Conservation (phyloP, 2,797 vertebrate species). For the Chrosomus eos region DNA sequence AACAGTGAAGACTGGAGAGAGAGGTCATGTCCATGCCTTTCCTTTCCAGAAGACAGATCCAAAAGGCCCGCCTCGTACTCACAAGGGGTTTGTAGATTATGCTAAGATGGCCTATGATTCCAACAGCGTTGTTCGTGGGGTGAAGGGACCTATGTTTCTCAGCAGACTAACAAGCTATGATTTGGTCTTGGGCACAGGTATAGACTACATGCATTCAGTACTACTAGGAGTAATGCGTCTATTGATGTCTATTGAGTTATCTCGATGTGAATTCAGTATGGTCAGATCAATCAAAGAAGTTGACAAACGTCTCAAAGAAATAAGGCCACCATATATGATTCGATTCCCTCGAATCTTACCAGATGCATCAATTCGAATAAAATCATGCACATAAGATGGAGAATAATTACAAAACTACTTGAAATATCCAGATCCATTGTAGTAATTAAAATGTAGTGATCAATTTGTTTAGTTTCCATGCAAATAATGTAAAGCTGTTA, state of each 20-base stretch:
- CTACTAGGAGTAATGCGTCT: constrained; percentile 43
- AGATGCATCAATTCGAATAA: too few species aligned
- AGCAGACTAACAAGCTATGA: constrained; percentile 48
- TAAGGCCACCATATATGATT: constrained; percentile 28
- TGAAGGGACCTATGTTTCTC: constrained; percentile 51
- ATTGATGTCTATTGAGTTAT: too few species aligned
- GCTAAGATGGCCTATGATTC: constrained; percentile 37
- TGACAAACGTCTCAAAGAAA: constrained; percentile 42
- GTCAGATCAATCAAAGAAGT: constrained; percentile 34
- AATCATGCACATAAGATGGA: too few species aligned
- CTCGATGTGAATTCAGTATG: too few species aligned
- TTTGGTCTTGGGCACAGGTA: constrained; percentile 36
- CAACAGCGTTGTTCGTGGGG: constrained; percentile 39
- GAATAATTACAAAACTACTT: too few species aligned
- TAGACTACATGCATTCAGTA: constrained; percentile 57
- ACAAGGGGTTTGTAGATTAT: constrained; percentile 29
- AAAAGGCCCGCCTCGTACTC: constrained; percentile 42
- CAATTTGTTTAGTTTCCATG: too few species aligned
- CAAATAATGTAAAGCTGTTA: too few species aligned
- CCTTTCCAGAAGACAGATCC: constrained; percentile 47
- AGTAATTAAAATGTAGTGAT: too few species aligned
- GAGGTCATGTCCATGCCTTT: constrained; percentile 58
- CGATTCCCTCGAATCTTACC: constrained; percentile 29
- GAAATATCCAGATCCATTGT: too few species aligned
- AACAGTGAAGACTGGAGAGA: constrained; percentile 50